These are phyloP conservation scores for Zhuqinia jingwanae DNA, from an alignment of 2,888 invertebrate species.

Conservation along the genomic window DNA sequence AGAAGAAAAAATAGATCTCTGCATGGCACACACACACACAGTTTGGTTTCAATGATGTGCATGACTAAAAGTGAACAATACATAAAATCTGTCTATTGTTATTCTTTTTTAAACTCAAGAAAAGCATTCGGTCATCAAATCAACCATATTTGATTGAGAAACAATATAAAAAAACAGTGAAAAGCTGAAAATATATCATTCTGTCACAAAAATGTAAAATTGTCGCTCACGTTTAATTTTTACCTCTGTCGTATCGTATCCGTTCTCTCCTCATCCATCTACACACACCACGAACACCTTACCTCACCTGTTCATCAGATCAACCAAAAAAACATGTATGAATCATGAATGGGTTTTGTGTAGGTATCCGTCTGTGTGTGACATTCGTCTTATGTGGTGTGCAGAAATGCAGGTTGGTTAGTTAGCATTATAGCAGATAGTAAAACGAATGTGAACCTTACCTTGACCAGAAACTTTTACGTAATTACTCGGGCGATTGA, in stretches of 20 bases:
- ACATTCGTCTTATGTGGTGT: neutral
- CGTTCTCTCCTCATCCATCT: neutral
- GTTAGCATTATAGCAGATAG: neutral
- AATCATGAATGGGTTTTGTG: constrained; percentile 5
- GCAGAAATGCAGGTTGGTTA: neutral
- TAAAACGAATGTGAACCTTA: constrained; percentile 49
- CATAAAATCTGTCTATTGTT: constrained; percentile 28
- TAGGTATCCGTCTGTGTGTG: neutral
- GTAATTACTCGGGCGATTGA: constrained; percentile 63
- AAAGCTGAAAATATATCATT: neutral
- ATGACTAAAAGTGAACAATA: constrained; percentile 18
- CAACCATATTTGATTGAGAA: constrained; percentile 4
- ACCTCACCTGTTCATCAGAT: constrained; percentile 9
- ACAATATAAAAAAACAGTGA: constrained; percentile 21
- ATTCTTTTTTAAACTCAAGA: neutral
- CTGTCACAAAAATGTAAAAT: no score
- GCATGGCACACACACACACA: neutral
- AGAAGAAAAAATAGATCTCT: neutral
- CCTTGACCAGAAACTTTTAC: constrained; percentile 70
- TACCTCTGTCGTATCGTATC: neutral
- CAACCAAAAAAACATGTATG: neutral
- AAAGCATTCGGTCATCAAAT: constrained; percentile 16
- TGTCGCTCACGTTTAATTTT: no score
- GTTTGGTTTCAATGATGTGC: constrained; percentile 4
- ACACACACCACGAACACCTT: neutral